A percentile compares a stretch with the other conserved stretches of the same genome.
Evolutionary conservation across 2,113 vertebrate species (phyloP).

Genomic region (Redunca redunca): DNA sequence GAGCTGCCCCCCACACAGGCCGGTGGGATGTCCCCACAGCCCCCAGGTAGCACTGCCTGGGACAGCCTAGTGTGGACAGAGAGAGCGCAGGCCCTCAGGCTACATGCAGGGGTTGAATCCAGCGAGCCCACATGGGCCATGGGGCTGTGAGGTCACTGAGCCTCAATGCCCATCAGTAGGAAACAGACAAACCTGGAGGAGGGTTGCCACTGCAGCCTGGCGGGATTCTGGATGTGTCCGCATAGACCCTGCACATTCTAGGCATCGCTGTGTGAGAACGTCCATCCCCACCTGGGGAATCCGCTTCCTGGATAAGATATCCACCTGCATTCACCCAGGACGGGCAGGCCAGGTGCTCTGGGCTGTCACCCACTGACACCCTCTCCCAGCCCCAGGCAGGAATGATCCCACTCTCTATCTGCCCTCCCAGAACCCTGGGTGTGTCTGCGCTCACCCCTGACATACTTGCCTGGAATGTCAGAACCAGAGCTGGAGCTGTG

Average conservation of each 20-base stretch:
- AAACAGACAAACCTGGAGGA: background rate
- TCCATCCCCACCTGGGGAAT: no score
- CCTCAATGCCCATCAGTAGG: background rate
- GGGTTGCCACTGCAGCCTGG: fast-evolving
- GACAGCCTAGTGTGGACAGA: fast-evolving
- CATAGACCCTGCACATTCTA: fast-evolving
- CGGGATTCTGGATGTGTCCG: background rate
- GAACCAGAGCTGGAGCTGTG: fast-evolving
- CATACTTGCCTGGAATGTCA: fast-evolving
- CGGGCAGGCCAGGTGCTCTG: background rate
- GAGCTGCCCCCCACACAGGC: background rate
- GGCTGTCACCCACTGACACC: fast-evolving
- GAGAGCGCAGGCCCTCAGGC: fast-evolving
- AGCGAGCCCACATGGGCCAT: fast-evolving
- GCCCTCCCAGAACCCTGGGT: fast-evolving
- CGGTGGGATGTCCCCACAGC: fast-evolving
- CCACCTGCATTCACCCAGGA: background rate
- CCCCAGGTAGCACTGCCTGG: no score
- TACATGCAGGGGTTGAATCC: fast-evolving
- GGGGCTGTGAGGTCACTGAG: background rate
- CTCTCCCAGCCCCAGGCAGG: background rate
- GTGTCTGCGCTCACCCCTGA: background rate
- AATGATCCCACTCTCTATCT: fast-evolving
- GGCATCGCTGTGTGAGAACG: fast-evolving
- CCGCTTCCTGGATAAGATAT: fast-evolving